phyloP scores from a whole-genome alignment of 2,113 vertebrate species.

The Mesitornis unicolor region DNA sequence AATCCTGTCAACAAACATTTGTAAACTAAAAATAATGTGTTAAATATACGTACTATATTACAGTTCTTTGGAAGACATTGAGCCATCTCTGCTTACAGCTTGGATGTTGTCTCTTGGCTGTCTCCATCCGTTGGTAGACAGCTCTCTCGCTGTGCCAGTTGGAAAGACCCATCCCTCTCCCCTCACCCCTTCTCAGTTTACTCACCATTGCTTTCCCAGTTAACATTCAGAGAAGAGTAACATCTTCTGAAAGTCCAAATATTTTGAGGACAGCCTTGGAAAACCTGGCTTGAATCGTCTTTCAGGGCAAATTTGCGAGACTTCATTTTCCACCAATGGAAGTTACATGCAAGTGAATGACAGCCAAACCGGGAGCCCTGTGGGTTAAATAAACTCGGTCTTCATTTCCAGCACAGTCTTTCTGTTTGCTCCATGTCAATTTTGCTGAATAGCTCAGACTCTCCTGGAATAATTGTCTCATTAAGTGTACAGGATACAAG shows the following conservation, averaged over 20 bases:
- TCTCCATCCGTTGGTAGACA: background rate
- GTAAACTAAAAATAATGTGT: constrained; percentile 44
- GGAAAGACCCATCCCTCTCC: background rate
- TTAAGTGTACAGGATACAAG: constrained; percentile 13
- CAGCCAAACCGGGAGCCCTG: background rate
- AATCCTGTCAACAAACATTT: constrained; percentile 40
- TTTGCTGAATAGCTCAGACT: constrained; percentile 6
- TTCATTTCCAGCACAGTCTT: background rate
- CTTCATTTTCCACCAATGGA: background rate
- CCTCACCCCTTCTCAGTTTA: background rate
- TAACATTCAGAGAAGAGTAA: background rate
- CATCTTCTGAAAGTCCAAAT: background rate
- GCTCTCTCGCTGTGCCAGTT: background rate
- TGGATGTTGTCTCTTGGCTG: background rate
- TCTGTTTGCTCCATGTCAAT: background rate
- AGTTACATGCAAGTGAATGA: background rate
- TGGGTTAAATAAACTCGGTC: background rate
- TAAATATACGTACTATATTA: background rate
- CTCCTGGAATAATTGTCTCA: constrained; percentile 27
- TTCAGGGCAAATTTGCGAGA: background rate
- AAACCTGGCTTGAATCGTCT: background rate
- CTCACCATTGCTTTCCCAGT: background rate
- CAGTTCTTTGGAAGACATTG: background rate
- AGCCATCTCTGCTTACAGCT: background rate
- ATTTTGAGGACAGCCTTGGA: background rate